Evolutionary conservation across 2,113 vertebrate genomes (phyloP).

Genomic region (Lampris megalopsis): DNA sequence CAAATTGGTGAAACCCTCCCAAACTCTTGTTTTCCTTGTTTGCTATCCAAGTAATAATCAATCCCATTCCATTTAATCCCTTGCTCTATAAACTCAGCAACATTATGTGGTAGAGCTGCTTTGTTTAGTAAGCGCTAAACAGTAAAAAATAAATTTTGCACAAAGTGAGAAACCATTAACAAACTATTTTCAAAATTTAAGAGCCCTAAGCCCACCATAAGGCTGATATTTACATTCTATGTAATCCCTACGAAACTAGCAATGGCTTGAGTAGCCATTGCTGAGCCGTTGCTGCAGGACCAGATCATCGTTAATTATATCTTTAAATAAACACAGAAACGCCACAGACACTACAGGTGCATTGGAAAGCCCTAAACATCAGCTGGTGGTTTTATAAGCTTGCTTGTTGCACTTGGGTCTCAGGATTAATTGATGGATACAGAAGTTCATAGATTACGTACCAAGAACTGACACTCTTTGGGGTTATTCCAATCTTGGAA

Average conservation of each 20-base stretch:
- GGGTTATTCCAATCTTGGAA: background rate
- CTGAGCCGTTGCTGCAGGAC: conserved; percentile 13
- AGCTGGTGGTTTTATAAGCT: background rate
- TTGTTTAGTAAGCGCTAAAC: conserved; percentile 57
- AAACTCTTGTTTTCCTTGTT: conserved; percentile 63
- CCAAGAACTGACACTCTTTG: background rate
- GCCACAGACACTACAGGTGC: conserved; percentile 47
- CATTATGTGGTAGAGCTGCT: conserved; percentile 54
- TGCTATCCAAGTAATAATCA: conserved; percentile 78
- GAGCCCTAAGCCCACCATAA: conserved; percentile 38
- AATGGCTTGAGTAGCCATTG: conserved; percentile 25
- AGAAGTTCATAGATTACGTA: background rate
- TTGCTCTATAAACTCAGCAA: conserved; percentile 64
- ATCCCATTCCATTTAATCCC: conserved; percentile 65
- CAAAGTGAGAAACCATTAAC: conserved; percentile 60
- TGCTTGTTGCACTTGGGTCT: too few species aligned
- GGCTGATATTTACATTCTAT: conserved; percentile 43
- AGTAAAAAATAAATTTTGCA: conserved; percentile 53
- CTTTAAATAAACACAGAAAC: conserved; percentile 19
- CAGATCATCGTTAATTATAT: conserved; percentile 7
- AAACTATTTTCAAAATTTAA: conserved; percentile 60
- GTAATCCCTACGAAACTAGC: conserved; percentile 45
- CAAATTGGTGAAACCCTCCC: conserved; percentile 73
- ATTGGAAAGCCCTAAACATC: background rate
- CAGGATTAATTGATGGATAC: background rate